Conservation (phyloP, 2,113 vertebrate genomes). For the Dromaius novaehollandiae region DNA sequence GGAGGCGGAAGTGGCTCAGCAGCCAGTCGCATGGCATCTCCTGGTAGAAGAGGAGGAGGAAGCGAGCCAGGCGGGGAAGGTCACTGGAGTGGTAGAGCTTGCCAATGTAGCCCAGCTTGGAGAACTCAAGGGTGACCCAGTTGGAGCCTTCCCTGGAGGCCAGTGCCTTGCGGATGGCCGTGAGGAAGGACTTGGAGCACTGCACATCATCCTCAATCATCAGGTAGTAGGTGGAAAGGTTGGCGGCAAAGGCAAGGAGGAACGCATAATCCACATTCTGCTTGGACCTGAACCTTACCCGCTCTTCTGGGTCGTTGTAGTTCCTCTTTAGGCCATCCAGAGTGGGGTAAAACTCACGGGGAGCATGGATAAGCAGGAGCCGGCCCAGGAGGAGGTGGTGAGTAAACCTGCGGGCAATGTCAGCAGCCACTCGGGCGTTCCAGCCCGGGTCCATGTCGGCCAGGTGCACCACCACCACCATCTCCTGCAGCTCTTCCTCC, state of each 20-base stretch:
- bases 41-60: slow-evolving; percentile 88
- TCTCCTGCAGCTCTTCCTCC: slow-evolving; percentile 74
- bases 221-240: slow-evolving; percentile 85
- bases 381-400: slow-evolving; percentile 69
- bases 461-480: slow-evolving; percentile 87
- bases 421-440: slow-evolving; percentile 49
- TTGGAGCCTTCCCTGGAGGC: slow-evolving; percentile 20
- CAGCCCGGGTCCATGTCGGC: slow-evolving; percentile 73
- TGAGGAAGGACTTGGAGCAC: slow-evolving; percentile 78
- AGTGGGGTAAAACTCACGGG: slow-evolving; percentile 67
- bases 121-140: slow-evolving; percentile 90
- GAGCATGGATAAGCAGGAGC: slow-evolving; percentile 80
- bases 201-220: slow-evolving; percentile 85
- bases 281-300: slow-evolving; percentile 84
- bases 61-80: slow-evolving; percentile 79
- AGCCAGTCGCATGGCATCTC: slow-evolving; percentile 89
- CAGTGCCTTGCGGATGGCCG: slow-evolving; percentile 72
- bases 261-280: slow-evolving; percentile 87
- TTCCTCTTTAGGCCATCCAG: slow-evolving; percentile 79
- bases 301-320: slow-evolving; percentile 71
- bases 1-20: slow-evolving; percentile 78
- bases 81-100: slow-evolving; percentile 85
- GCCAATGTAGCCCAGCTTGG: slow-evolving; percentile 85
- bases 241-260: slow-evolving; percentile 81
- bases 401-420: slow-evolving; percentile 68